Percentiles rank a stretch among this genome's conserved stretches.
phyloP scores from a whole-genome alignment of 2,113 vertebrate species.

The Balaenoptera acutorostrata region DNA sequence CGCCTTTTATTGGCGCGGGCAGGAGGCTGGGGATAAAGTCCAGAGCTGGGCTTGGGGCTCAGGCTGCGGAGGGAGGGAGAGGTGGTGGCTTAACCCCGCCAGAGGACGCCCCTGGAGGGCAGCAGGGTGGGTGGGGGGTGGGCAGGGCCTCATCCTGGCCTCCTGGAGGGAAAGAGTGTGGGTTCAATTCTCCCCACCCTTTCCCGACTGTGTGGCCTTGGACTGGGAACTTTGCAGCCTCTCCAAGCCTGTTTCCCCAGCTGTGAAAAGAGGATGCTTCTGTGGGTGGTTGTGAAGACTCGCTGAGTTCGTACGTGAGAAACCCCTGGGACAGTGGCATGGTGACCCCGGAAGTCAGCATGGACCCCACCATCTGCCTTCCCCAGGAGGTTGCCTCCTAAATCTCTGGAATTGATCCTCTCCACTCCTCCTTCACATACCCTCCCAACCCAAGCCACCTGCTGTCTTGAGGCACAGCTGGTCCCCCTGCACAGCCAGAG shows the following conservation, averaged over 20 bases:
- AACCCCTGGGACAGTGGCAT: neutral
- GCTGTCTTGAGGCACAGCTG: neutral
- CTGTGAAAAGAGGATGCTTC: neutral
- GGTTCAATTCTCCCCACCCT: neutral
- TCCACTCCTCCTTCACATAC: no score
- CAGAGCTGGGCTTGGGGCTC: neutral
- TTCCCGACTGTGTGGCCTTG: neutral
- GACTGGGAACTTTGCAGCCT: neutral
- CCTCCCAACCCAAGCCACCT: neutral
- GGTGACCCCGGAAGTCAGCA: neutral
- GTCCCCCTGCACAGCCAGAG: neutral
- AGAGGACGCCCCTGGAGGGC: neutral
- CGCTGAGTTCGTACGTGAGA: accelerated
- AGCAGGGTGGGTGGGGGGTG: neutral
- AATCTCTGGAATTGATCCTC: neutral
- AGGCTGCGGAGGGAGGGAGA: neutral
- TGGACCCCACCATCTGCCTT: neutral
- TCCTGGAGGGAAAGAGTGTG: accelerated
- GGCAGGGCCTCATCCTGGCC: accelerated
- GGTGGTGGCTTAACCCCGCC: neutral
- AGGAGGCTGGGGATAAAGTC: conserved; percentile 34
- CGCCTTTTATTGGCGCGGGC: neutral
- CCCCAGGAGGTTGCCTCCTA: neutral
- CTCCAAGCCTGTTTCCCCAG: neutral
- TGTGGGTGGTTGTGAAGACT: neutral